Evolutionary conservation across 2,888 invertebrate species (phyloP), one percentile per base, ranked within the genome.

Genomic region (Metacarcinus magister): DNA sequence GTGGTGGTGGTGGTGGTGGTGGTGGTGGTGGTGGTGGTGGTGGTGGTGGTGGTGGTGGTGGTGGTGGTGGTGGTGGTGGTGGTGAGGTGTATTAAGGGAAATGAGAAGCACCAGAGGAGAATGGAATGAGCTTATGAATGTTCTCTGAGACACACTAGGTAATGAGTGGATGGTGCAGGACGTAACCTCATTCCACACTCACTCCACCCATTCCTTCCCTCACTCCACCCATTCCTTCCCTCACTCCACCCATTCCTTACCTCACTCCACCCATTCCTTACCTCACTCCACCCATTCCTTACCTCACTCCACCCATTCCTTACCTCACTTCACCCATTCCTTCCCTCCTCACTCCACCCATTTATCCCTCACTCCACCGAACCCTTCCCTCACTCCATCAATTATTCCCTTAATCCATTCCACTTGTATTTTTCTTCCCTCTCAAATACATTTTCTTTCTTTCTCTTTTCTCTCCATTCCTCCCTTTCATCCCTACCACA

Each of bases 41-140:
- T 1, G 67, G 23, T 2, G 67, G 23, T 2, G 67, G 23, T 2
- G 67, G 23, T 2, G 67, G 23, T 2, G 67, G 23, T 2, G 67
- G 5, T 2, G 54, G 8, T 1, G 67, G 23, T 2, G 67, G 19
- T 2, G 67, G 23, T 2, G 67, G 23, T 2, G 67, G 23, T 1
- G 67, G 1, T 1, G 54, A 82, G 1, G 82, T 28, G 32, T 32
- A 82, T 28, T 32, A 13, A 82, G 82, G 82, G 28, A 82, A 82
- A 82, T 32, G 82, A 82, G 82, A 67, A 23, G 32, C 82, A 82
- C 32, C 28, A 28, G 13, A 1, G 5, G 32, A 32, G 10, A 82
- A 82, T 82, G 82, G 82, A 82, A 82, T 82, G 28, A 82, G 82
- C 32, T 82, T 82, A 82, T 82, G 82, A 82, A 82, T 82, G 82